Evolutionary conservation across 2,113 vertebrate genomes (phyloP).

Genomic region (Hippocampus mohnikei): DNA sequence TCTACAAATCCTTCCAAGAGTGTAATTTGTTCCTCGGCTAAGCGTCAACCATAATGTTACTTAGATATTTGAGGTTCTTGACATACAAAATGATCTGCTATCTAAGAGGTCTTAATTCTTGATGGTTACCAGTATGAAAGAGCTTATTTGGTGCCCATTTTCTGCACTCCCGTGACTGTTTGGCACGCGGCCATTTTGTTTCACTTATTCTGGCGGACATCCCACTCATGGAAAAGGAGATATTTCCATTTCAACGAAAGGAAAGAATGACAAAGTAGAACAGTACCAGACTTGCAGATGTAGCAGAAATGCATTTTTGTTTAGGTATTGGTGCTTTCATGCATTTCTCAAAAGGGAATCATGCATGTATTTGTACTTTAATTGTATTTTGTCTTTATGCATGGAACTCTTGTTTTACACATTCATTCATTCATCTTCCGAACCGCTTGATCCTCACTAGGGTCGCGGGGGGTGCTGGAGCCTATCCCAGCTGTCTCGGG

Average conservation of each 20-base stretch:
- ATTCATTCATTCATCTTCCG: no score
- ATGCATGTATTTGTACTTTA: neutral
- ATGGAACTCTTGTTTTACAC: neutral
- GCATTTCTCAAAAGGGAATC: neutral
- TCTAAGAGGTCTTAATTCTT: constrained; percentile 32
- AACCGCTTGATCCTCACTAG: no score
- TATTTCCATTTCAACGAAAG: constrained; percentile 21
- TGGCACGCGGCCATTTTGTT: constrained; percentile 39
- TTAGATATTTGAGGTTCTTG: constrained; percentile 37
- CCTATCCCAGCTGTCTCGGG: no score
- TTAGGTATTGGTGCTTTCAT: neutral
- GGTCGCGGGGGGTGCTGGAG: no score
- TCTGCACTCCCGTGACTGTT: constrained; percentile 47
- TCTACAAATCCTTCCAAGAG: constrained; percentile 11
- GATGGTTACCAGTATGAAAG: constrained; percentile 15
- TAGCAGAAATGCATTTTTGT: neutral
- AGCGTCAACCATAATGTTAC: constrained; percentile 19
- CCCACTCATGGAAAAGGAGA: constrained; percentile 14
- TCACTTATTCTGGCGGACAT: constrained; percentile 32
- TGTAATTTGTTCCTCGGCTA: constrained; percentile 21
- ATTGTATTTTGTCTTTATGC: no score
- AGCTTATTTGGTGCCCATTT: constrained; percentile 8
- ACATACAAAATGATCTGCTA: constrained; percentile 40
- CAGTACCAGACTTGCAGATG: neutral
- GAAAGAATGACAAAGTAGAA: constrained; percentile 36